A percentile compares a stretch with the other conserved stretches of the same genome.
phyloP scores from a whole-genome alignment of 2,113 vertebrate species.

The Hyla sarda region DNA sequence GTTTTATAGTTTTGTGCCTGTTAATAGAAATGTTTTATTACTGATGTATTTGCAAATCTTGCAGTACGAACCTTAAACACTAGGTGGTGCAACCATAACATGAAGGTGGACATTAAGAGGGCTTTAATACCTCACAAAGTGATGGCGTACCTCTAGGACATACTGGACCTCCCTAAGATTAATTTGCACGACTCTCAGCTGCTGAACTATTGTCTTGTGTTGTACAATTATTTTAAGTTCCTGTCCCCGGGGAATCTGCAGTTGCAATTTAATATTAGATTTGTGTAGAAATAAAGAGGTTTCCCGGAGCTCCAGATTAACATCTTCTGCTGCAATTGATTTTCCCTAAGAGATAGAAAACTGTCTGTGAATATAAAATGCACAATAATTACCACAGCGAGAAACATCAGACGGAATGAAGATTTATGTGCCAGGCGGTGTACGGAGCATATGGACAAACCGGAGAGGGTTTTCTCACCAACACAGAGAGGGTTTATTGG shows the following conservation, averaged over 20 bases:
- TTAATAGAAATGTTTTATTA: too few species aligned
- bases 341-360: not conserved
- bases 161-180: too few species aligned
- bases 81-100: not conserved
- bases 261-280: not conserved
- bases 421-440: not conserved
- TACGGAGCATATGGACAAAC: not conserved
- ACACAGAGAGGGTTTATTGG: too few species aligned
- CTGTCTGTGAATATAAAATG: not conserved
- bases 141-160: too few species aligned
- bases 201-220: not conserved
- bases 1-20: too few species aligned
- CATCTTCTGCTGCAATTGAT: constrained; percentile 6
- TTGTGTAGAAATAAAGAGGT: not conserved
- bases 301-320: not conserved
- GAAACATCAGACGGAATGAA: not conserved
- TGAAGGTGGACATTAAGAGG: too few species aligned
- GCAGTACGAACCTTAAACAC: not conserved
- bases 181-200: not conserved
- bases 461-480: too few species aligned
- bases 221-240: not conserved
- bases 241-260: not conserved
- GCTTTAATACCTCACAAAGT: too few species aligned
- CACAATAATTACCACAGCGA: not conserved
- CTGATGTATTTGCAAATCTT: too few species aligned